phyloP scores from a whole-genome alignment of 1,140 invertebrate genomes.

The Andrena cerasifolii region DNA sequence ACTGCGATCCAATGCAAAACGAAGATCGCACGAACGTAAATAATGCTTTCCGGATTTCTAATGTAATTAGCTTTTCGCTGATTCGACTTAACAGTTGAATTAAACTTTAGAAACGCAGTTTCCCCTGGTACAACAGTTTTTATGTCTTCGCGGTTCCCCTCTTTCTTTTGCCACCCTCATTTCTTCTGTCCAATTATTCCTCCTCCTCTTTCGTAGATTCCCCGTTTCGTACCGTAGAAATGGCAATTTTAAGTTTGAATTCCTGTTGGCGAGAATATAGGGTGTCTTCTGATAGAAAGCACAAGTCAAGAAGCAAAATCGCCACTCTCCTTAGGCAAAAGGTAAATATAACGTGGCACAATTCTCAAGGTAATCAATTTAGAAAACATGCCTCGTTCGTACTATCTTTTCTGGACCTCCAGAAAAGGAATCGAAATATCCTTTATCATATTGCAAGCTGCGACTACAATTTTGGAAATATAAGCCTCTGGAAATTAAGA shows the following conservation, averaged over 20 bases:
- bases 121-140: conserved; percentile 27
- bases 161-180: conserved; percentile 1
- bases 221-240: neutral
- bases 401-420: too few relatives aligned
- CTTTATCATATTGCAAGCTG: too few relatives aligned
- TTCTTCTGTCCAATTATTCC: neutral
- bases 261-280: neutral
- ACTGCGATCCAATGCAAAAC: neutral
- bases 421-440: too few relatives aligned
- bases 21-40: neutral
- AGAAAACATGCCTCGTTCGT: too few relatives aligned
- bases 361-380: too few relatives aligned
- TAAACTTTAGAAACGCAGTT: conserved; percentile 41
- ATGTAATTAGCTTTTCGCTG: conserved; percentile 10
- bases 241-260: conserved; percentile 45
- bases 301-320: neutral
- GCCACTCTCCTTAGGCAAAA: neutral
- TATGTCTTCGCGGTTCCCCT: conserved; percentile 5
- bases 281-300: neutral
- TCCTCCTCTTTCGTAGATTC: conserved; percentile 5
- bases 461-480: too few relatives aligned
- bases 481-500: too few relatives aligned
- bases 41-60: neutral
- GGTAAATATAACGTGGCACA: too few relatives aligned
- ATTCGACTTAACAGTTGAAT: conserved; percentile 50